A percentile compares a stretch with the other conserved stretches of the same genome.
phyloP scores from a whole-genome alignment of 2,797 vertebrate genomes.

The Propithecus perrieri region DNA sequence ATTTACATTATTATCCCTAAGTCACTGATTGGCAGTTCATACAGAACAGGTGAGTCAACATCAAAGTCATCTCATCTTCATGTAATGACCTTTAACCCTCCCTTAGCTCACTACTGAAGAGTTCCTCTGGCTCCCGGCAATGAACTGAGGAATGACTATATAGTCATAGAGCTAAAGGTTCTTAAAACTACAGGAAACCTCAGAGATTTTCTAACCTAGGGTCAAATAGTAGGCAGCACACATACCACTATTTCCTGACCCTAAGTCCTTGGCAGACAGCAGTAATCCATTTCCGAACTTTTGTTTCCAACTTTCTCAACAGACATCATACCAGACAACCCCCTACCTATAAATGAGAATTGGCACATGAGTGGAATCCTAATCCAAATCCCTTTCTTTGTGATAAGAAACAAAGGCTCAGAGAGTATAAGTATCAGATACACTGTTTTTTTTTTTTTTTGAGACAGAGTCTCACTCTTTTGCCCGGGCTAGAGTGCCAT shows the following conservation, averaged over 20 bases:
- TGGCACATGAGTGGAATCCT: neutral
- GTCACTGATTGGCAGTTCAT: neutral
- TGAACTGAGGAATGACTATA: neutral
- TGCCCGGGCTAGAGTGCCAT: too few relatives aligned
- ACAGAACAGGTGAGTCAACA: neutral
- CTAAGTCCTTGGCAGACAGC: neutral
- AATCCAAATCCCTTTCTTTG: neutral
- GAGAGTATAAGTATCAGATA: neutral
- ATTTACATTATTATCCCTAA: neutral
- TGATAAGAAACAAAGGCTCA: neutral
- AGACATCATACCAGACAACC: neutral
- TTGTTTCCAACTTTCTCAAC: constrained; percentile 25
- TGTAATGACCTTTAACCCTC: neutral
- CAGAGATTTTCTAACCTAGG: neutral
- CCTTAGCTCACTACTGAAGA: neutral
- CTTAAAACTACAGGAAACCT: neutral
- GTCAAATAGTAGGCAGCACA: neutral
- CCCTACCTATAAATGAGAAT: neutral
- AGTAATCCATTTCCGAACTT: constrained; percentile 42
- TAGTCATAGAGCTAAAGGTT: neutral
- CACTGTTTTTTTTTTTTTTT: neutral
- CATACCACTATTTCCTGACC: neutral
- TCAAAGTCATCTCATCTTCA: neutral
- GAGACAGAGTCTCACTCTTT: too few relatives aligned
- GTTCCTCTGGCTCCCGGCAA: neutral